Evolutionary conservation across 2,113 vertebrate genomes (phyloP).

Genomic region (Bubo blakistoni): DNA sequence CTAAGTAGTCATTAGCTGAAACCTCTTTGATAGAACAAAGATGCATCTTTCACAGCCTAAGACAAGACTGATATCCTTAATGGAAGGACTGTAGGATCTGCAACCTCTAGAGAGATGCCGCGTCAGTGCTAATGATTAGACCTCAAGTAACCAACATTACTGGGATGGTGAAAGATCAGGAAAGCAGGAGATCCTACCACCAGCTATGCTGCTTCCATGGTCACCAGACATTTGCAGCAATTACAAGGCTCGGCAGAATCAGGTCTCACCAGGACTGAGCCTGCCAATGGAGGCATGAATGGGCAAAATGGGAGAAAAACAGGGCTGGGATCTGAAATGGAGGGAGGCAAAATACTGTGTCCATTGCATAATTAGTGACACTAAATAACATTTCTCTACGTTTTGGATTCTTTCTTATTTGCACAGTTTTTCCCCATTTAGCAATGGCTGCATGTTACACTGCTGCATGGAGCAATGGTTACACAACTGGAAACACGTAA

Average conservation of each 20-base stretch:
- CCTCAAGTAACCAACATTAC: background rate
- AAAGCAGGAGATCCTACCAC: background rate
- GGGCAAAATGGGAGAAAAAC: background rate
- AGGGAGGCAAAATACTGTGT: background rate
- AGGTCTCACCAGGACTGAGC: background rate
- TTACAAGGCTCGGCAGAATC: background rate
- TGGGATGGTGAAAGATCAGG: background rate
- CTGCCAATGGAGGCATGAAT: background rate
- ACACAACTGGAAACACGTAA: conserved; percentile 55
- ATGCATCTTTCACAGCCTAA: background rate
- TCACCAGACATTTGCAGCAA: background rate
- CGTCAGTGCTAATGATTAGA: background rate
- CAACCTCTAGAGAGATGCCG: background rate
- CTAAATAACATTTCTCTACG: background rate
- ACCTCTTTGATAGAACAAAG: background rate
- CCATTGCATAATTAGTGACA: background rate
- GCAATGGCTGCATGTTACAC: conserved; percentile 19
- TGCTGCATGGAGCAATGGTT: conserved; percentile 15
- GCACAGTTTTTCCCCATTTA: background rate
- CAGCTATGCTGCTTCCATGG: background rate
- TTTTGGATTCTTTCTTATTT: background rate
- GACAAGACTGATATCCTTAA: fast-evolving
- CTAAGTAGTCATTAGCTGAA: background rate
- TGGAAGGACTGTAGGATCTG: background rate
- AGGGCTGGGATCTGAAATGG: background rate